These are phyloP conservation scores for Pseudomyrmex flavicornis DNA, from an alignment of 1,140 invertebrate species.

Conservation along the genomic window DNA sequence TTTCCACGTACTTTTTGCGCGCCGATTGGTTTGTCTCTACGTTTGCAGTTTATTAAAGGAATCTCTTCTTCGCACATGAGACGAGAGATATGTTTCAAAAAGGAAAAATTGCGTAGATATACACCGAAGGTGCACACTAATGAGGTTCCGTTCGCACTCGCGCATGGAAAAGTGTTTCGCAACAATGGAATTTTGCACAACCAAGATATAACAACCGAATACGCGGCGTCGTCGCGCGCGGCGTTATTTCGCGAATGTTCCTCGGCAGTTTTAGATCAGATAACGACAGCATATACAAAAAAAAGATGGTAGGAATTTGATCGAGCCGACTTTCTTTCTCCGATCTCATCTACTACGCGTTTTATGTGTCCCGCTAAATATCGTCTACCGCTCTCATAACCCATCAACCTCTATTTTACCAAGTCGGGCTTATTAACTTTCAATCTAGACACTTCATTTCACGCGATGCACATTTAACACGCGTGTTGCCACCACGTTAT, in stretches of 20 bases:
- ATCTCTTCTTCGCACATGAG: background rate
- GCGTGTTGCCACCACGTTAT: background rate
- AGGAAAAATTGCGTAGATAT: conserved; percentile 39
- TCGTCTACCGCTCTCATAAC: conserved; percentile 14
- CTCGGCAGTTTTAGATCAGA: background rate
- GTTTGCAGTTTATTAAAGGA: background rate
- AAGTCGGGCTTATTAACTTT: conserved; percentile 39
- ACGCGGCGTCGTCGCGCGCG: background rate
- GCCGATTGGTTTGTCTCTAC: background rate
- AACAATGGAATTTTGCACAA: conserved; percentile 29
- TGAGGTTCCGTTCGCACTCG: background rate
- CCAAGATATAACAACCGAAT: conserved; percentile 30
- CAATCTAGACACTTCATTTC: conserved; percentile 52
- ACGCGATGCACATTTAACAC: conserved; percentile 42
- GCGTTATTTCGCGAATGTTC: background rate
- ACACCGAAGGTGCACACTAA: conserved; percentile 20
- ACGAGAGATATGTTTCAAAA: background rate
- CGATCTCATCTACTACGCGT: background rate
- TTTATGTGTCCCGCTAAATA: conserved; percentile 28
- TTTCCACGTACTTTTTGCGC: background rate
- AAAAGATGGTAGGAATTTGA: background rate
- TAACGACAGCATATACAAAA: background rate
- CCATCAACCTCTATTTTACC: conserved; percentile 52
- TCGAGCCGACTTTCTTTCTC: conserved; percentile 8
- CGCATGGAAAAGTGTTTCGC: conserved; percentile 32